Conservation (phyloP, 2,113 vertebrate genomes). For the Osmerus eperlanus region DNA sequence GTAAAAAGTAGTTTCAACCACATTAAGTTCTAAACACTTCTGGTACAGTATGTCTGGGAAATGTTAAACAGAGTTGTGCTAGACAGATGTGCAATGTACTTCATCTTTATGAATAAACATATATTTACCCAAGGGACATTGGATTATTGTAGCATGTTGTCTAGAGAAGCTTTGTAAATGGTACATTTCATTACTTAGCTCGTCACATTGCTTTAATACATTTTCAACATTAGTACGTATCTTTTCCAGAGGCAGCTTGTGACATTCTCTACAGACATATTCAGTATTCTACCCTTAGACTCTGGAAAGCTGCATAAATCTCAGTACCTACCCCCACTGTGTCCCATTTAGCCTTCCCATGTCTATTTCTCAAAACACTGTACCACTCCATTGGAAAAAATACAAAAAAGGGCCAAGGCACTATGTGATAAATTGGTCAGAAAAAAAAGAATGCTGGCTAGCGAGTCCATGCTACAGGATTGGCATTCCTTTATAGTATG, state of each 20-base stretch:
- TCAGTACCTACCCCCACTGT: conserved; percentile 15
- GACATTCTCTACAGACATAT: conserved; percentile 43
- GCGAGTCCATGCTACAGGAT: too few relatives aligned
- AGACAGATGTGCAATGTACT: neutral
- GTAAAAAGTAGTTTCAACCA: neutral
- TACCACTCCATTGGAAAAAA: conserved; percentile 10
- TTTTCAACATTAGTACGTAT: conserved; percentile 19
- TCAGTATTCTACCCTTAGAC: conserved; percentile 38
- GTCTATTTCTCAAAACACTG: conserved; percentile 26
- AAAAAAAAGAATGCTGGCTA: neutral
- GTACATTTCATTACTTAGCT: conserved; percentile 6
- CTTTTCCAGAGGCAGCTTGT: conserved; percentile 43
- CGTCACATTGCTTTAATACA: conserved; percentile 3
- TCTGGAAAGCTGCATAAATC: conserved; percentile 44
- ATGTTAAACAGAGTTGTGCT: neutral
- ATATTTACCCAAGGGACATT: conserved; percentile 10
- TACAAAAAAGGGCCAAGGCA: neutral
- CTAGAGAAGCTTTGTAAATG: conserved; percentile 7
- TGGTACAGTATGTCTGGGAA: neutral
- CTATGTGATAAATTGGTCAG: neutral
- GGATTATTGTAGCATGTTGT: conserved; percentile 5
- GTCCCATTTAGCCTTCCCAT: conserved; percentile 35
- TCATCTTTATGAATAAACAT: conserved; percentile 9
- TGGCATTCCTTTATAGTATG: too few relatives aligned
- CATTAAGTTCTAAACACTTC: neutral